phyloP scores from a whole-genome alignment of 2,888 invertebrate genomes.

The Acanthosepion pharaonis region DNA sequence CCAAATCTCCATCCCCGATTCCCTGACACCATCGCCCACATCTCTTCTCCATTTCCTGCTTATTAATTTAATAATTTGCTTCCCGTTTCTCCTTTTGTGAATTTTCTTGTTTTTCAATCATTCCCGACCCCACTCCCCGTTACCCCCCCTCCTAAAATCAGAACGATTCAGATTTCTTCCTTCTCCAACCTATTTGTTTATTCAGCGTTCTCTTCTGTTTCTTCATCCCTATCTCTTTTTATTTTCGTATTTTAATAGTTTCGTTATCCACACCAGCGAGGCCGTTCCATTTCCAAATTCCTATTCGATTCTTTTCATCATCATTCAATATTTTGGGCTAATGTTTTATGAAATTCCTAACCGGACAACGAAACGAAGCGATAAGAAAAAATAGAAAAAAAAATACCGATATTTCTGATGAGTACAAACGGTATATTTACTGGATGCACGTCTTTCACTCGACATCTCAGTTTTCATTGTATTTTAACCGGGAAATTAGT shows the following conservation, averaged over 20 bases:
- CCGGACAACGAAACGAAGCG: no score
- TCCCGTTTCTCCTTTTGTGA: background rate
- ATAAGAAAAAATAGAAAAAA: no score
- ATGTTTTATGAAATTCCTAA: no score
- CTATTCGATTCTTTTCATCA: background rate
- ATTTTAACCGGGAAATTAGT: no score
- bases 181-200: no score
- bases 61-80: slow-evolving; percentile 22
- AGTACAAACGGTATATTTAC: no score
- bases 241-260: background rate
- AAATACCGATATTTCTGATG: no score
- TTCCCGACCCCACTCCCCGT: background rate
- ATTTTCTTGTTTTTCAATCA: background rate
- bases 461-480: no score
- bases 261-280: background rate
- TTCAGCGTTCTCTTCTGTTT: background rate
- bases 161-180: background rate
- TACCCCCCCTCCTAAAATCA: background rate
- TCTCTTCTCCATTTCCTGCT: background rate
- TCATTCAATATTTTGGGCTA: no score
- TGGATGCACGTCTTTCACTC: no score
- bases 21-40: background rate
- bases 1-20: background rate
- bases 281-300: background rate
- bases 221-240: background rate